Evolutionary conservation across 1,140 invertebrate genomes (phyloP).

Genomic region (Ganaspis sp.): DNA sequence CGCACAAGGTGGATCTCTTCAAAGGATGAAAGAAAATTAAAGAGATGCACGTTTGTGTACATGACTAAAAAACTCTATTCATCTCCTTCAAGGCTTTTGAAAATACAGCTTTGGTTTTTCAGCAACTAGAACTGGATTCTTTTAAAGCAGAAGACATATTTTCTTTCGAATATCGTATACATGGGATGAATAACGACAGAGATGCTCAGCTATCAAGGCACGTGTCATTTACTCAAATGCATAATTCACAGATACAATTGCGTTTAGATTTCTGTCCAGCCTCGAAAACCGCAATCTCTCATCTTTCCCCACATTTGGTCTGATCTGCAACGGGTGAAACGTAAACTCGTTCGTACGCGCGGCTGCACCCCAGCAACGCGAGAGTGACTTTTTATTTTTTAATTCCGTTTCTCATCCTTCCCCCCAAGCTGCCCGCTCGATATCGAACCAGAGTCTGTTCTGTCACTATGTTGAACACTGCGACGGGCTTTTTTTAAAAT

Average conservation of each 20-base stretch:
- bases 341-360: constrained; percentile 61
- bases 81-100: not conserved
- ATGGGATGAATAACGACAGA: constrained; percentile 54
- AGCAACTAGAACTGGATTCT: not conserved
- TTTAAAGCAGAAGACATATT: not conserved
- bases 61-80: not conserved
- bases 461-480: constrained; percentile 25
- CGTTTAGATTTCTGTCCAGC: constrained; percentile 41
- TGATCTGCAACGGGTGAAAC: constrained; percentile 64
- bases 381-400: constrained; percentile 20
- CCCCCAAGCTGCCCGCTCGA: not conserved
- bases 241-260: constrained; percentile 64
- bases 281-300: constrained; percentile 67
- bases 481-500: not conserved
- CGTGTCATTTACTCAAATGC: constrained; percentile 74
- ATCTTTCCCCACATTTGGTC: constrained; percentile 67
- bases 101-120: not conserved
- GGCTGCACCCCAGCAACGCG: constrained; percentile 12
- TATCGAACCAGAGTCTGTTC: constrained; percentile 13
- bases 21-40: constrained; percentile 63
- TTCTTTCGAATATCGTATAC: not conserved
- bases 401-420: constrained; percentile 10
- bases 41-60: constrained; percentile 40
- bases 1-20: constrained; percentile 53
- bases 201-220: constrained; percentile 69